Base-by-base conservation (phyloP, 2,113 vertebrate species). In the Odocoileus virginianus region DNA sequence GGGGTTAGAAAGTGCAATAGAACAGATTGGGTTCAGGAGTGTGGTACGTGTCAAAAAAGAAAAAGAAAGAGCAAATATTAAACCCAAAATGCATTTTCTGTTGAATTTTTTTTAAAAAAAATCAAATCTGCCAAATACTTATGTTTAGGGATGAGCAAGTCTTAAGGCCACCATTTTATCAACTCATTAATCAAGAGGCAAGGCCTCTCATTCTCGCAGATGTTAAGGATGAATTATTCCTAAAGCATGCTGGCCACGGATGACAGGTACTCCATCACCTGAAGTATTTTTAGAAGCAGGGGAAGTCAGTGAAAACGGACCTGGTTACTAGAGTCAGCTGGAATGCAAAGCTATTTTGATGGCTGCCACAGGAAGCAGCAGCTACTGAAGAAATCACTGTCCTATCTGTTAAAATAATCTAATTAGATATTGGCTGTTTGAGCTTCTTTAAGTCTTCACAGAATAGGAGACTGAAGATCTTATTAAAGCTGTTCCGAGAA, bases 111-210 rank as follows among this genome's bases (percentile, higher is more conserved):
- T 88, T 67, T 33, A 1, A 36, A 67, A 64, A 36, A 11, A 67
- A 19, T 45, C 67, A 61, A 84, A 64, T 58, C 74, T 64, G 45
- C 19, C 79, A 76, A 81, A 89, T 76, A 30, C 60, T 93, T 83
- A n/a, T 28, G 78, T 82, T 94, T 96, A 64, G 47, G 21, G 40
- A 74, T 36, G 23, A 54, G 10, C 28, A 78, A 54, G 40, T 92
- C 43, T 89, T 88, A 50, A n/a, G 58, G n/a, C 52, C 43, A 88
- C 50, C 21, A 61, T 91, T 54, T 91, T 60, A 76, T 55, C 67
- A 92, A 27, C 84, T 89, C 88, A 83, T 92, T 67, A 92, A 89
- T 95, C 90, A 90, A 94, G 85, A 78, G 21, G 60, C 82, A 86
- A 89, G 60, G 28, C 58, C 74, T 61, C 52, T 87, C 17, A 33